Evolutionary conservation across 2,888 invertebrate genomes (phyloP).

Genomic region (Tenthredo livida): DNA sequence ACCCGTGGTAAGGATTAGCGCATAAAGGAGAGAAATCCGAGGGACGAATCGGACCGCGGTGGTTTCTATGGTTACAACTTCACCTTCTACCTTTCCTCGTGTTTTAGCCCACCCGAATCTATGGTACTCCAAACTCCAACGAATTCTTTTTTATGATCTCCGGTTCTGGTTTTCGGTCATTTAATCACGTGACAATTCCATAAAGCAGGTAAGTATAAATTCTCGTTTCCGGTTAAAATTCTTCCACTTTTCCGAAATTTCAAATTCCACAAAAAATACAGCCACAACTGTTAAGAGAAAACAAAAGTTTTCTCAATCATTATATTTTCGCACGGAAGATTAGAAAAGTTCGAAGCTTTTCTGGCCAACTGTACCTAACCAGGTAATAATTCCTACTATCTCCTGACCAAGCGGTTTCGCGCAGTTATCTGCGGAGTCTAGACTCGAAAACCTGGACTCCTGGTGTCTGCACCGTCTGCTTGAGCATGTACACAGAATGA

Average conservation of each 20-base stretch:
- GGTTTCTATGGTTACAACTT: slow-evolving; percentile 37
- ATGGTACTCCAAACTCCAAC: not conserved
- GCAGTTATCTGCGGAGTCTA: slow-evolving; percentile 26
- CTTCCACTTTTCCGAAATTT: not conserved
- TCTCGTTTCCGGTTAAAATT: not conserved
- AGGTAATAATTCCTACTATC: slow-evolving; percentile 66
- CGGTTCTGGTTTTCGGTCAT: slow-evolving; percentile 12
- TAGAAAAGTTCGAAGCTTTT: not conserved
- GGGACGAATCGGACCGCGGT: not conserved
- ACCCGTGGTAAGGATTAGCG: slow-evolving; percentile 7
- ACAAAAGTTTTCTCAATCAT: not conserved
- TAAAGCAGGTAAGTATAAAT: not conserved
- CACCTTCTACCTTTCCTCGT: slow-evolving; percentile 10
- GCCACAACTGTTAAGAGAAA: not conserved
- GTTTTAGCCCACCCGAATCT: not conserved
- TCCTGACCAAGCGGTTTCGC: slow-evolving; percentile 71
- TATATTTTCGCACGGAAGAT: not conserved
- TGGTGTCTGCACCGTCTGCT: slow-evolving; percentile 37
- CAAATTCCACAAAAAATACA: not conserved
- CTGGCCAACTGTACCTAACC: slow-evolving; percentile 20
- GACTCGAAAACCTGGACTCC: slow-evolving; percentile 15
- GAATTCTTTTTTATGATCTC: slow-evolving; percentile 26
- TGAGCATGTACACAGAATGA: slow-evolving; percentile 59
- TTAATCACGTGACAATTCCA: slow-evolving; percentile 17
- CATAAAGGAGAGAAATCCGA: slow-evolving; percentile 14